Evolutionary conservation across 2,888 invertebrate genomes (phyloP), one percentile per base, ranked within the genome.

Genomic region (Sturmia bella): DNA sequence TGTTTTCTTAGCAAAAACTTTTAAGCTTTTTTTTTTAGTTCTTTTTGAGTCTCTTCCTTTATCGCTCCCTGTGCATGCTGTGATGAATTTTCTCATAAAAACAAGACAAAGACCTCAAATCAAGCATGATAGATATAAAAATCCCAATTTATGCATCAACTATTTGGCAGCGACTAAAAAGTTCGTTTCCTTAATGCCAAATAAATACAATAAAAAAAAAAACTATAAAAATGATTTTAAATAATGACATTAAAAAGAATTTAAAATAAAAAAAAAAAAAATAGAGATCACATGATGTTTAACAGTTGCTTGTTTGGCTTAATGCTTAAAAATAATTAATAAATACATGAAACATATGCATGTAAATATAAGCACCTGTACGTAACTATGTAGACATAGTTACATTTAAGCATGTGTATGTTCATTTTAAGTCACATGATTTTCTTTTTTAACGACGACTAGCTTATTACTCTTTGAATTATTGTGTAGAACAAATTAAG

Each of bases 181-280:
- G 68, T 77, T 81, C 73, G 56, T 39, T 73, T 74, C 73, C 68
- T 54, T 50, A 77, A 57, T 77, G 81, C 81, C 81, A 81, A 77
- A 70, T 32, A 81, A 77, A 70, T 32, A 57, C 6, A 27, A 21
- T 32, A 68, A 75, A 41, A 48, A 19, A 27, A 41, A 17, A 21
- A 61, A 43, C n/a, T 19, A 70, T 32, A 52, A 52, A 64, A 64
- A 64, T 64, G 4, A 50, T 57, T 78, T 56, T 3, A 64, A 48
- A 69, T 77, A 70, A 70, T 57, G 56, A 70, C 63, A 77, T 63
- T 52, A 54, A 72, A 50, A 52, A 78, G 50, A 70, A 70, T 39
- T 50, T 59, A 15, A 63, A 32, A 15, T 64, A 27, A 45, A 48
- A 50, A 45, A 74, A 27, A 45, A 66, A 56, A 57, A 17, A 19